These are phyloP conservation scores for Andrena bucephala DNA, from an alignment of 2,888 invertebrate species.

Conservation along the genomic window DNA sequence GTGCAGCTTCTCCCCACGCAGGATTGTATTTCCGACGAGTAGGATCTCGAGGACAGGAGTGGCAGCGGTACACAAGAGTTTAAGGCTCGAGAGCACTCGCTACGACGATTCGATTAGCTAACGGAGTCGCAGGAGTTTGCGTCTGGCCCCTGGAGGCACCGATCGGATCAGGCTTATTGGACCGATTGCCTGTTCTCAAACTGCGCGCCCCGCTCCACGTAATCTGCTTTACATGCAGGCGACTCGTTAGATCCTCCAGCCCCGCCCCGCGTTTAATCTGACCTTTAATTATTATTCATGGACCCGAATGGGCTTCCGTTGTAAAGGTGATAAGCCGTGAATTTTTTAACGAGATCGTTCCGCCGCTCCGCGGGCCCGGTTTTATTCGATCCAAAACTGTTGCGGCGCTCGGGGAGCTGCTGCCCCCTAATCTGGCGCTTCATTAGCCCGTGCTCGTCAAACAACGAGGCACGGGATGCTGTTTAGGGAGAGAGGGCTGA, in stretches of 20 bases:
- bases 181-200: slow-evolving; percentile 46
- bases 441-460: too few species aligned
- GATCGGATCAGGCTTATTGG: slow-evolving; percentile 55
- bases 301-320: slow-evolving; percentile 21
- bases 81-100: slow-evolving; percentile 5
- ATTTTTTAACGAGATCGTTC: slow-evolving; percentile 35
- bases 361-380: not conserved
- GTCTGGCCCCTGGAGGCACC: slow-evolving; percentile 14
- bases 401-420: not conserved
- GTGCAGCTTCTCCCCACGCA: not conserved
- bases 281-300: slow-evolving; percentile 46
- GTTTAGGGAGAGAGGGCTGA: not conserved
- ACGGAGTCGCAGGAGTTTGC: slow-evolving; percentile 14
- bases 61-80: not conserved
- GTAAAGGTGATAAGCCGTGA: slow-evolving; percentile 32
- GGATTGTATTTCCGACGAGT: not conserved
- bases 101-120: slow-evolving; percentile 33
- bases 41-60: not conserved
- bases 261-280: slow-evolving; percentile 24
- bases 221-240: slow-evolving; percentile 50
- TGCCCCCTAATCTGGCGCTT: too few species aligned
- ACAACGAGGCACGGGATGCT: too few species aligned
- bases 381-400: not conserved
- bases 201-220: slow-evolving; percentile 6
- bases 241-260: slow-evolving; percentile 14